These are phyloP conservation scores for Phylloscopus trochilus DNA, from an alignment of 2,113 vertebrate genomes.

Conservation along the genomic window DNA sequence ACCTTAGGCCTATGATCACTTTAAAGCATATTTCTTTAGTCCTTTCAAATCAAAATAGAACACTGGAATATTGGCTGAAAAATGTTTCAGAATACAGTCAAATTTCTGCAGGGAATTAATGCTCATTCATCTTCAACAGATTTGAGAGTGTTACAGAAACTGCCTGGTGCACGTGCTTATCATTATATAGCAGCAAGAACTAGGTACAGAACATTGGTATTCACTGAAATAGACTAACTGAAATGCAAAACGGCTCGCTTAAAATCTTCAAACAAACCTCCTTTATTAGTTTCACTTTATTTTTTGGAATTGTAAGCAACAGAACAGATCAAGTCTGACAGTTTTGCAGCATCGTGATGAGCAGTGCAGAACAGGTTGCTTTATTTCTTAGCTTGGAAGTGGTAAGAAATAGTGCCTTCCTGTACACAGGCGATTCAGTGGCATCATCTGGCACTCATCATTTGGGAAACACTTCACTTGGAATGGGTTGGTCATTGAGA, in stretches of 20 bases:
- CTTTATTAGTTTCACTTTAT: neutral
- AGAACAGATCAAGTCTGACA: neutral
- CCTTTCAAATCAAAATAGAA: neutral
- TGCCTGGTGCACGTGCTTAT: neutral
- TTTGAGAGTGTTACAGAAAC: neutral
- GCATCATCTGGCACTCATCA: neutral
- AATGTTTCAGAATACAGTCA: neutral
- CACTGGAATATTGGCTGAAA: neutral
- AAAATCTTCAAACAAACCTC: neutral
- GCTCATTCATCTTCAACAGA: neutral
- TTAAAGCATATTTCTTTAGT: neutral
- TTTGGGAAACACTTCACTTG: slow-evolving; percentile 60
- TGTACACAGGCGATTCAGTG: neutral
- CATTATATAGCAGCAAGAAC: neutral
- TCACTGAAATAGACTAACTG: neutral
- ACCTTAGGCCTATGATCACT: neutral
- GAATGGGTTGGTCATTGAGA: slow-evolving; percentile 53
- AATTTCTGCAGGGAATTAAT: neutral
- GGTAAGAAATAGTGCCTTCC: neutral
- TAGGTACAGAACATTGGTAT: neutral
- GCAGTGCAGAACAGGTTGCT: neutral
- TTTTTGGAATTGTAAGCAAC: neutral
- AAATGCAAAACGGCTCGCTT: neutral
- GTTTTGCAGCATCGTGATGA: neutral
- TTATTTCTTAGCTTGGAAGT: neutral